These are phyloP conservation scores for Glaucopsyche alexis DNA, from an alignment of 2,888 invertebrate species.

Conservation along the genomic window DNA sequence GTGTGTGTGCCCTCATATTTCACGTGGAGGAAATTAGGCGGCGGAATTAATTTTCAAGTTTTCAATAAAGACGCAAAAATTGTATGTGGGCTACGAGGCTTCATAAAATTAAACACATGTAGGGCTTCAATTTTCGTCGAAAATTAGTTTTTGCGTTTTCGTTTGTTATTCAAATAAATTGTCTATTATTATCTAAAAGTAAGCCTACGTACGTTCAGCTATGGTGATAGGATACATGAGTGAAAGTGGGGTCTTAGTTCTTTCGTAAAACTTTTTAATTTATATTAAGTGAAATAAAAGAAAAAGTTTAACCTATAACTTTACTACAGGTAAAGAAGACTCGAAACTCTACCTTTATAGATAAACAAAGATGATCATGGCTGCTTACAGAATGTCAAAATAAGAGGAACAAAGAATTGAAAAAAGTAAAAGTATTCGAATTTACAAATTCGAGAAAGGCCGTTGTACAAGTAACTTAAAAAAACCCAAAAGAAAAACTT, in stretches of 20 bases:
- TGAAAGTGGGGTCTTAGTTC: background rate
- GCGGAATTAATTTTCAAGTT: slow-evolving; percentile 76
- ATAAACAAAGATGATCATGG: background rate
- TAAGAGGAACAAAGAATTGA: too few relatives aligned
- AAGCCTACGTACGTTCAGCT: too few relatives aligned
- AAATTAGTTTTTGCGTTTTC: slow-evolving; percentile 34
- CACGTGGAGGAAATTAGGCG: slow-evolving; percentile 72
- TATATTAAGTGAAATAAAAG: background rate
- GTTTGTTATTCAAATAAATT: slow-evolving; percentile 30
- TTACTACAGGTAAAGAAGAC: background rate
- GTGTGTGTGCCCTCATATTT: slow-evolving; percentile 71
- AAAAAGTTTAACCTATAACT: background rate
- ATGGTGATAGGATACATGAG: too few relatives aligned
- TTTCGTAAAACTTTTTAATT: background rate
- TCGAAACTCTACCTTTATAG: background rate
- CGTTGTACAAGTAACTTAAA: too few relatives aligned
- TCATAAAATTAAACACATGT: slow-evolving; percentile 59
- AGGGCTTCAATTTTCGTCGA: slow-evolving; percentile 51
- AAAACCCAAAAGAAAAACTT: too few relatives aligned
- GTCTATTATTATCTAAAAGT: background rate
- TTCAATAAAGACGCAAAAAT: slow-evolving; percentile 59
- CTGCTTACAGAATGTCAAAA: too few relatives aligned
- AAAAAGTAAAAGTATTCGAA: too few relatives aligned
- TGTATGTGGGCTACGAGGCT: slow-evolving; percentile 49
- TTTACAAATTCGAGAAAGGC: too few relatives aligned